Evolutionary conservation across 2,113 vertebrate species (phyloP).

Genomic region (Cyanistes caeruleus): DNA sequence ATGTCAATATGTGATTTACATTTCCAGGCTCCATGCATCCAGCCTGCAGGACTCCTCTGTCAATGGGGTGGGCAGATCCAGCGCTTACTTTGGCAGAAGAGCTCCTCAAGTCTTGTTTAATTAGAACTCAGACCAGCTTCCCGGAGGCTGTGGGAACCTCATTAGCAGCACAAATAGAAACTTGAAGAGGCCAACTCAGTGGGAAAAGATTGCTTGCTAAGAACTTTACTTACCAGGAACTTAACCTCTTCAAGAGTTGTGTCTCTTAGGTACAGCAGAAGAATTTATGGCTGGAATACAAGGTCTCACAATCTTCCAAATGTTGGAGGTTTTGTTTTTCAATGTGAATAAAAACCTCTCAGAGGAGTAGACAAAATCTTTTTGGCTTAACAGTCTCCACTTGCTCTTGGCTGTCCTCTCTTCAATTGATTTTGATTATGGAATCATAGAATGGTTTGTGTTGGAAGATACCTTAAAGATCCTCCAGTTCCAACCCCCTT

Average conservation of each 20-base stretch:
- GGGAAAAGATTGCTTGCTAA: constrained; percentile 62
- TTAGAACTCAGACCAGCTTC: constrained; percentile 61
- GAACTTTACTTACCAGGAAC: constrained; percentile 59
- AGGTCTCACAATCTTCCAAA: background rate
- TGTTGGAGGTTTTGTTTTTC: background rate
- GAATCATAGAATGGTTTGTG: background rate
- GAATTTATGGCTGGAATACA: background rate
- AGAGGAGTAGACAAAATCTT: background rate
- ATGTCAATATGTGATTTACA: constrained; percentile 30
- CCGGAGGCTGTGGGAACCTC: constrained; percentile 66
- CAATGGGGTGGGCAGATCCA: constrained; percentile 42
- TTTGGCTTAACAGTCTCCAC: background rate
- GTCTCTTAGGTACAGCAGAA: constrained; percentile 37
- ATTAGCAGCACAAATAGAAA: constrained; percentile 64
- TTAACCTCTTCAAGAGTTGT: constrained; percentile 24
- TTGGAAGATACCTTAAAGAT: background rate
- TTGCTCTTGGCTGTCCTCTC: background rate
- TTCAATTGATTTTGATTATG: background rate
- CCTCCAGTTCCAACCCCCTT: background rate
- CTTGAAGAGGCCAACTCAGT: constrained; percentile 56
- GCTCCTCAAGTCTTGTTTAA: constrained; percentile 53
- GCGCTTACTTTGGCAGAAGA: constrained; percentile 56
- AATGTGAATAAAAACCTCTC: background rate
- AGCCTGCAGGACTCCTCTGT: constrained; percentile 9
- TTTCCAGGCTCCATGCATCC: constrained; percentile 16